Evolutionary conservation across 2,113 vertebrate genomes (phyloP).

Genomic region (Axis porcinus): DNA sequence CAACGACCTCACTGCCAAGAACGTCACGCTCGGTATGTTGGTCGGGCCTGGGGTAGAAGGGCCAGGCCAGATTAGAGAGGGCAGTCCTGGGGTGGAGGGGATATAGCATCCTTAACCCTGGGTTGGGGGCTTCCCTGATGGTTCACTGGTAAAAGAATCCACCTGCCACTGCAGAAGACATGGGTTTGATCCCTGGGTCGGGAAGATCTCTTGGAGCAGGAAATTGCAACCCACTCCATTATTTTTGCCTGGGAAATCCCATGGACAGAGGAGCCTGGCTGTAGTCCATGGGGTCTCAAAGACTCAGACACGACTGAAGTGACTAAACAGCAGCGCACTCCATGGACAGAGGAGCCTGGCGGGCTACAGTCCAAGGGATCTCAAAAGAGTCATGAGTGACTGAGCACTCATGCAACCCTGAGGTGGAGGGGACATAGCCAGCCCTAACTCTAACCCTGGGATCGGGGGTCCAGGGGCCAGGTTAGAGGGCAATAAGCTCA

Average conservation of each 20-base stretch:
- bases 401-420: neutral
- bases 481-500: neutral
- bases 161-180: neutral
- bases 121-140: neutral
- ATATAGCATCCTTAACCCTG: neutral
- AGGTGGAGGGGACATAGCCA: neutral
- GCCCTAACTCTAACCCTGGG: neutral
- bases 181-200: neutral
- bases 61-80: neutral
- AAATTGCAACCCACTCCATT: neutral
- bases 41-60: neutral
- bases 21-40: conserved; percentile 92
- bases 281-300: neutral
- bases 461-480: rapidly evolving
- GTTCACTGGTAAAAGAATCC: neutral
- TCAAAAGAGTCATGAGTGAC: neutral
- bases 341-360: neutral
- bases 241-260: neutral
- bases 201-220: neutral
- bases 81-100: neutral
- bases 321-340: too few species aligned
- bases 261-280: neutral
- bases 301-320: neutral
- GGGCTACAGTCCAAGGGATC: neutral
- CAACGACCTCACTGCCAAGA: conserved; percentile 96